Evolutionary conservation across 2,113 vertebrate genomes (phyloP).

Genomic region (human): DNA sequence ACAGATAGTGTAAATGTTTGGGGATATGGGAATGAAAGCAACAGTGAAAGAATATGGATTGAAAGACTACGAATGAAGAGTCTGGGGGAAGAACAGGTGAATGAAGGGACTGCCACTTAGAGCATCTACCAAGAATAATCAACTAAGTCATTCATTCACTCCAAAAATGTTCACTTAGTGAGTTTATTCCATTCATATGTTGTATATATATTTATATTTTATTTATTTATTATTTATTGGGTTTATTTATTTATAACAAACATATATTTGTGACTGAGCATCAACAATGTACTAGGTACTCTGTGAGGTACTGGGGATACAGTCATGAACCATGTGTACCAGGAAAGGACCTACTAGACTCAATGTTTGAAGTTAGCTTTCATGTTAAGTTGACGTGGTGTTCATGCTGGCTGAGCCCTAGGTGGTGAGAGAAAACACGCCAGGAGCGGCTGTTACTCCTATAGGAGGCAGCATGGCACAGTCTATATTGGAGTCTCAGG

Average conservation of each 20-base stretch:
- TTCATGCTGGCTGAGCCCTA: neutral
- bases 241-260: neutral
- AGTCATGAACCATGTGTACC: neutral
- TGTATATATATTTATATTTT: neutral
- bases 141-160: neutral
- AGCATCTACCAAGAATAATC: neutral
- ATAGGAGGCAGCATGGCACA: neutral
- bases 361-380: neutral
- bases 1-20: neutral
- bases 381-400: neutral
- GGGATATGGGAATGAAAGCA: neutral
- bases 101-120: too few relatives aligned
- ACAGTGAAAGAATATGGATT: too few relatives aligned
- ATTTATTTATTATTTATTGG: neutral
- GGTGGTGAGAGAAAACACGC: neutral
- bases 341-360: neutral
- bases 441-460: neutral
- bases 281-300: too few relatives aligned
- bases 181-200: neutral
- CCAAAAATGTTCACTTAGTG: neutral
- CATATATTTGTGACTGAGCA: neutral
- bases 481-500: neutral
- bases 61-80: neutral
- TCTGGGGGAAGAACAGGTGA: neutral
- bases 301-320: too few relatives aligned